Conservation (phyloP, 2,113 vertebrate species). For the Balaeniceps rex region DNA sequence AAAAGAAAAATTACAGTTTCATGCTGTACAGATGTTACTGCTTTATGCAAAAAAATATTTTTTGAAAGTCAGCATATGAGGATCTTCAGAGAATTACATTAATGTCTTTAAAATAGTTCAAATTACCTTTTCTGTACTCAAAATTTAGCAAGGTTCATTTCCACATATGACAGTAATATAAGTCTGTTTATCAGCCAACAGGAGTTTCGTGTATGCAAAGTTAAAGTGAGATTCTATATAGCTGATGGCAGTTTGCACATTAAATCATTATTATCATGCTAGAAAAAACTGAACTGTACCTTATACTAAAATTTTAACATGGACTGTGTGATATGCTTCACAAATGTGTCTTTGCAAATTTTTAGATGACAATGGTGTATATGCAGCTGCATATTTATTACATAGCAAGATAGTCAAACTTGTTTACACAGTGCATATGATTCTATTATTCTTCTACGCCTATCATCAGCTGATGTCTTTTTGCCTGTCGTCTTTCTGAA, state of each 20-base stretch:
- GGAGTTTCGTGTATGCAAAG: neutral
- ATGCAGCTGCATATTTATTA: neutral
- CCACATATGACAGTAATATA: neutral
- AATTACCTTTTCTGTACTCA: neutral
- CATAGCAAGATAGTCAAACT: neutral
- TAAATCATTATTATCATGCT: neutral
- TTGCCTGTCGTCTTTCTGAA: neutral
- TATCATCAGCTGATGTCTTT: neutral
- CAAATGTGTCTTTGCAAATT: neutral
- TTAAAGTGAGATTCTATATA: neutral
- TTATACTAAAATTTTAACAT: neutral
- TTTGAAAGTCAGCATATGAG: neutral
- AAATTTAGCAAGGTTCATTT: neutral
- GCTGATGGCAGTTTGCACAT: accelerated
- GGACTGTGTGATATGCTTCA: neutral
- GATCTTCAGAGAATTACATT: neutral
- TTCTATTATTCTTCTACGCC: neutral
- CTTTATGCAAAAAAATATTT: neutral
- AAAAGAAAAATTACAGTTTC: neutral
- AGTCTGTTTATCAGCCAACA: neutral
- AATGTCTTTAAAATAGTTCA: neutral
- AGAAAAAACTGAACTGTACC: neutral
- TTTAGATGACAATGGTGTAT: neutral
- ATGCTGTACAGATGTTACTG: neutral
- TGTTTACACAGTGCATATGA: neutral